Evolutionary conservation across 2,113 vertebrate genomes (phyloP).

Genomic region (Phrynocephalus versicolor): DNA sequence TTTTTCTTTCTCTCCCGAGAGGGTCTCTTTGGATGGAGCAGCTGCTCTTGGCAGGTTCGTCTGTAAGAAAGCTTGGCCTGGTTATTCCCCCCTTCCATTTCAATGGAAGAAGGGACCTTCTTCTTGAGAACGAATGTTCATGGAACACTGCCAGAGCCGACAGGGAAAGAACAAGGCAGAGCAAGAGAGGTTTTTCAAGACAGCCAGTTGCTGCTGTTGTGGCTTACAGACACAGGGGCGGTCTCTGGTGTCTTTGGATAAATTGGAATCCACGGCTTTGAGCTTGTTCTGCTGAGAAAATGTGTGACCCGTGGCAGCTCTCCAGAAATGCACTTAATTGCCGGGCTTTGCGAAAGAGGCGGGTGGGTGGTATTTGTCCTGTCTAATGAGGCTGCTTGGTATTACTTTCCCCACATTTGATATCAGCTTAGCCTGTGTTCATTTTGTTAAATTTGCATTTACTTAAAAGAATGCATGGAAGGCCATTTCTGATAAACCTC

Average conservation of each 20-base stretch:
- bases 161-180: slow-evolving; percentile 22
- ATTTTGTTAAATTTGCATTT: slow-evolving; percentile 51
- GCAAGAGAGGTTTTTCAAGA: slow-evolving; percentile 45
- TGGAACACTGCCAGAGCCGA: slow-evolving; percentile 64
- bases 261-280: neutral
- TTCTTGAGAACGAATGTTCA: slow-evolving; percentile 57
- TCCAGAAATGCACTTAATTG: slow-evolving; percentile 63
- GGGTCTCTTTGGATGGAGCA: slow-evolving; percentile 53
- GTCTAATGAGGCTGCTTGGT: slow-evolving; percentile 8
- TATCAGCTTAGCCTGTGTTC: slow-evolving; percentile 27
- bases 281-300: slow-evolving; percentile 33
- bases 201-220: slow-evolving; percentile 27
- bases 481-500: slow-evolving; percentile 5
- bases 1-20: slow-evolving; percentile 52
- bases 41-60: slow-evolving; percentile 46
- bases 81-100: neutral
- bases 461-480: slow-evolving; percentile 39
- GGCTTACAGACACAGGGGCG: accelerated
- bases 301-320: slow-evolving; percentile 42
- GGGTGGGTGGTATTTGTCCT: neutral
- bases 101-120: slow-evolving; percentile 57
- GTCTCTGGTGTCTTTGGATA: slow-evolving; percentile 40
- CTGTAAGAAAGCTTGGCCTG: slow-evolving; percentile 51
- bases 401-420: neutral
- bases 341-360: slow-evolving; percentile 16